Base-by-base conservation (phyloP, 2,888 invertebrate genomes). In the Boloria selene region DNA sequence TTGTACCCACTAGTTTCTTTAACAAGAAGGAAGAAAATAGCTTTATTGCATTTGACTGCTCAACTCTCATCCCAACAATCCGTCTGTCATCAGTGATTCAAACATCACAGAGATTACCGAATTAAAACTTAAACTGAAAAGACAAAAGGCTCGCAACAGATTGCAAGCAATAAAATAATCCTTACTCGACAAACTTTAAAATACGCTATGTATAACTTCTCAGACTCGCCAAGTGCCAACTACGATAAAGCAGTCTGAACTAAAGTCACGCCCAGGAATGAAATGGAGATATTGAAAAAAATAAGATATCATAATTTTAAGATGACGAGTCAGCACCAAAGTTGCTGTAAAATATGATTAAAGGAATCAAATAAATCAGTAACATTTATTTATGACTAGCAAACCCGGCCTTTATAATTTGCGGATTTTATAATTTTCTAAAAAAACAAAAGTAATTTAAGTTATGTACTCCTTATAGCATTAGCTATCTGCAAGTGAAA, bases 121-220 rank as follows among this genome's bases (percentile, higher is more conserved):
- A 60, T 66, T 64, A 63, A 60, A 44, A 42, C 44, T 61, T 47
- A 58, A 51, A 53, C 18, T 42, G 45, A 13, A 17, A 61, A 56
- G 66, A 64, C 54, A 60, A 53, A 50, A 52, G 31, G 61, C 59
- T 65, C 22, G 65, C 55, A 67, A 67, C 67, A 65, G 65, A 67
- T 65, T 67, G 59, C 62, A 49, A 55, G 45, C 49, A 55, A 67
- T 67, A 65, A 70, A 70, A 65, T 67, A 65, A 70, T 70, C 55
- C 54, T 18, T 61, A 55, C 54, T 56, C 61, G 13, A 53, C 53
- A 38, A 70, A 67, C 31, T 67, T 70, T 70, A 60, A 61, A 70
- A 69, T 55, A 68, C 68, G 59, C 55, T 55, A 1, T 18, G 47
- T 64, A 26, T 49, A 70, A 71, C 67, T 71, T 71, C 44, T 59